These are phyloP conservation scores for Atlantisia rogersi DNA, from an alignment of 2,113 vertebrate genomes.

Conservation along the genomic window DNA sequence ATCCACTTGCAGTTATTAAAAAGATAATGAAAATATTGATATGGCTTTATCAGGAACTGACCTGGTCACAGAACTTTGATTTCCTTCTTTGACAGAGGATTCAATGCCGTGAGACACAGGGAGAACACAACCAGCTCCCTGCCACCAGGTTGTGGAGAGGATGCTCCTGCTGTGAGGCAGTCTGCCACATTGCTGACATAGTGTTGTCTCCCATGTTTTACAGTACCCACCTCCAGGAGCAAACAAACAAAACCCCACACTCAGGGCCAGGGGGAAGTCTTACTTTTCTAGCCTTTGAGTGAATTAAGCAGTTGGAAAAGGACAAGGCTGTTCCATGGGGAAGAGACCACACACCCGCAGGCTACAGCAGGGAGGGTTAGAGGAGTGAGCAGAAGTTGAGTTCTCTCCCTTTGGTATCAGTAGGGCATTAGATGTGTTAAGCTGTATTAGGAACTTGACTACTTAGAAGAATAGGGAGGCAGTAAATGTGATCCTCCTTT, in stretches of 20 bases:
- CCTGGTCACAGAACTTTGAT: background rate
- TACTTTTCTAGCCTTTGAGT: background rate
- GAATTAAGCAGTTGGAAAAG: background rate
- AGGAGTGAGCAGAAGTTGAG: background rate
- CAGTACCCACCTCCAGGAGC: background rate
- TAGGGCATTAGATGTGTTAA: background rate
- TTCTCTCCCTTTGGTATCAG: background rate
- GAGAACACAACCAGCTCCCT: background rate
- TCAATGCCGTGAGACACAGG: background rate
- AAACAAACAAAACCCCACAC: background rate
- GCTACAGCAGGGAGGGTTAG: background rate
- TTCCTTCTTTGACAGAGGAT: background rate
- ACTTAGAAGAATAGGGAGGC: background rate
- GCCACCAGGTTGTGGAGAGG: rapidly evolving
- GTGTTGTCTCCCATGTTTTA: background rate
- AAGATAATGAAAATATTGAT: background rate
- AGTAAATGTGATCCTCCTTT: background rate
- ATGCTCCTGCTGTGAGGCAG: background rate
- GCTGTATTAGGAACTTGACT: background rate
- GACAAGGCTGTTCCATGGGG: background rate
- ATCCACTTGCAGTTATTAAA: background rate
- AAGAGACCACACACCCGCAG: background rate
- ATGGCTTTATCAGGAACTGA: background rate
- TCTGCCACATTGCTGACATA: background rate
- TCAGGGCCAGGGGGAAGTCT: background rate